Base-by-base conservation (phyloP, 2,797 vertebrate genomes). In the Rhyacichthys aspro region DNA sequence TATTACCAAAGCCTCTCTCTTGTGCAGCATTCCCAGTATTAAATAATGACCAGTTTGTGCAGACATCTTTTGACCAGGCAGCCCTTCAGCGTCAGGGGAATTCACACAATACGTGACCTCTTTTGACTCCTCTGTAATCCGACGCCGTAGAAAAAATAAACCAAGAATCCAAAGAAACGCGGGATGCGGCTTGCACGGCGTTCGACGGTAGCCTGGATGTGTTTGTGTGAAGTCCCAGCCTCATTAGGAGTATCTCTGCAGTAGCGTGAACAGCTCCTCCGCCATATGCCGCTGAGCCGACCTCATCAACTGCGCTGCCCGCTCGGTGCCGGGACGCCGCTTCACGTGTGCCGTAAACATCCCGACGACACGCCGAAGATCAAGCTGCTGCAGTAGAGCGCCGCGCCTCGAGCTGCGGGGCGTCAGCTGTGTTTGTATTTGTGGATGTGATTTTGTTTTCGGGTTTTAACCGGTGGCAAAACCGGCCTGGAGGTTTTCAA, bases 211-310 rank as follows among this genome's bases (percentile, higher is more conserved):
- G 61, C 64, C 36, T 2, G 63, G 70, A 36, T 71, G 55, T 63
- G 78, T 76, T 84, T 68, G 41, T 75, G 45, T 71, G 59, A 75
- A 76, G 72, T 69, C 59, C 67, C 60, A 14, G 70, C 77, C 86
- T 90, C 81, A 90, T 88, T 90, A 90, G 83, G 72, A 75, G 63
- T 47, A 76, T 89, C 86, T 89, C 82, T 85, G 85, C 90, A 83
- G 85, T 79, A 82, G 86, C 86, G 79, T 73, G 83, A 89, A 62
- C 79, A 82, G 81, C 86, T 85, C 82, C 74, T 72, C 61, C 43
- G 82, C 89, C 90, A 91, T 91, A 92, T 91, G 90, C 81, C 70
- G 49, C 72, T 71, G 70, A 87, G 74, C 79, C 84, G 54, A 76
- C 80, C 86, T 86, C 85, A 78, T 89, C 86, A 79, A 79, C 81